Evolutionary conservation across 2,888 invertebrate genomes (phyloP).

Genomic region (Mystacides longicornis): DNA sequence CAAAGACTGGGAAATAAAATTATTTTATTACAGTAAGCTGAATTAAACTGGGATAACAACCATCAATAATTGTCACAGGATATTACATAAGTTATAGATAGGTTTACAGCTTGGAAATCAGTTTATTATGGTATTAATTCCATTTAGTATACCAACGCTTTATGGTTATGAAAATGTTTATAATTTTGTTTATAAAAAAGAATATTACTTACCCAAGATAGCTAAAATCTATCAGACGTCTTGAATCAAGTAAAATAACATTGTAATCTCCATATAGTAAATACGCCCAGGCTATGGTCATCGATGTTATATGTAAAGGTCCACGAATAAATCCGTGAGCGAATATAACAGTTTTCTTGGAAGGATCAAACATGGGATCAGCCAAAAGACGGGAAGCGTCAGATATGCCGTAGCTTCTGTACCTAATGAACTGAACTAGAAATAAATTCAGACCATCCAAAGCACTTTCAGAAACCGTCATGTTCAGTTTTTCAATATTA

Average conservation of each 20-base stretch:
- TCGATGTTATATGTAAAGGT: neutral
- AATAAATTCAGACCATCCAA: neutral
- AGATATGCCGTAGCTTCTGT: neutral
- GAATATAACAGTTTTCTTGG: neutral
- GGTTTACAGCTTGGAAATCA: no score
- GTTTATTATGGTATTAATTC: no score
- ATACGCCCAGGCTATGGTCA: neutral
- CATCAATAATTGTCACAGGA: no score
- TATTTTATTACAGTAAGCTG: no score
- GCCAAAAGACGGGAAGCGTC: neutral
- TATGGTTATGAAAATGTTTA: no score
- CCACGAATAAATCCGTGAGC: conserved; percentile 9
- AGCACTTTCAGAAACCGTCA: neutral
- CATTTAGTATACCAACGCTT: no score
- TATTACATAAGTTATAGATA: no score
- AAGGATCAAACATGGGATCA: neutral
- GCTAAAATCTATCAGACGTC: neutral
- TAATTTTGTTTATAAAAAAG: no score
- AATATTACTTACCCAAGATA: conserved; percentile 4
- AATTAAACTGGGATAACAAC: no score
- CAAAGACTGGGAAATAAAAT: no score
- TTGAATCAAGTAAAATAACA: conserved; percentile 10
- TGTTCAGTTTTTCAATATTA: neutral
- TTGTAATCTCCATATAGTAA: conserved; percentile 8
- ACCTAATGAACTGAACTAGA: neutral